Conservation (phyloP, 2,797 vertebrate genomes). For the Eulemur rubriventer region DNA sequence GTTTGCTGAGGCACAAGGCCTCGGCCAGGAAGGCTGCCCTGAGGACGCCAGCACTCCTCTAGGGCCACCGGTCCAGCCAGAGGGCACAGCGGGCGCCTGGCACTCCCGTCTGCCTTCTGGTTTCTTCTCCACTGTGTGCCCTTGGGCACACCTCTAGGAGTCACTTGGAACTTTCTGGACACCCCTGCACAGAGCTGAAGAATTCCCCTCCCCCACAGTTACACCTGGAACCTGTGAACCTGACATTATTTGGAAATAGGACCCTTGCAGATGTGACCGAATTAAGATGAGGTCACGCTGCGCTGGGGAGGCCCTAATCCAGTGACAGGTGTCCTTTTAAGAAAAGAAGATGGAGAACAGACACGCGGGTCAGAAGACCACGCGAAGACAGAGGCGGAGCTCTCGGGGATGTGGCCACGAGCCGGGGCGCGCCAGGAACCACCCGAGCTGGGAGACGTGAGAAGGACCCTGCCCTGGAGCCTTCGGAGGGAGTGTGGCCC, state of each 20-base stretch:
- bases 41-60: no score
- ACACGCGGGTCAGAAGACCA: neutral
- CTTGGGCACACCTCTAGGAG: neutral
- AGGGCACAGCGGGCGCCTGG: neutral
- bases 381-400: neutral
- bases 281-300: neutral
- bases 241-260: neutral
- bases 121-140: neutral
- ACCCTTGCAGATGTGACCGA: neutral
- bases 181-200: neutral
- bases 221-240: neutral
- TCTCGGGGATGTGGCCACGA: neutral
- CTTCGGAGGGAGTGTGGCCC: neutral
- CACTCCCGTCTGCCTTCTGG: neutral
- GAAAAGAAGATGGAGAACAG: neutral
- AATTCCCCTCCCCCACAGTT: neutral
- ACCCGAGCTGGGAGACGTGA: neutral
- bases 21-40: neutral
- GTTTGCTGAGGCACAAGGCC: neutral
- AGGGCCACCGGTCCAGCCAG: neutral
- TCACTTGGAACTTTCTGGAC: neutral
- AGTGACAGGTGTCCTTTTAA: neutral
- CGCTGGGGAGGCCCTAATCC: neutral
- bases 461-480: neutral
- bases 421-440: neutral